phyloP scores from a whole-genome alignment of 2,797 vertebrate species.

The Valencia hispanica region DNA sequence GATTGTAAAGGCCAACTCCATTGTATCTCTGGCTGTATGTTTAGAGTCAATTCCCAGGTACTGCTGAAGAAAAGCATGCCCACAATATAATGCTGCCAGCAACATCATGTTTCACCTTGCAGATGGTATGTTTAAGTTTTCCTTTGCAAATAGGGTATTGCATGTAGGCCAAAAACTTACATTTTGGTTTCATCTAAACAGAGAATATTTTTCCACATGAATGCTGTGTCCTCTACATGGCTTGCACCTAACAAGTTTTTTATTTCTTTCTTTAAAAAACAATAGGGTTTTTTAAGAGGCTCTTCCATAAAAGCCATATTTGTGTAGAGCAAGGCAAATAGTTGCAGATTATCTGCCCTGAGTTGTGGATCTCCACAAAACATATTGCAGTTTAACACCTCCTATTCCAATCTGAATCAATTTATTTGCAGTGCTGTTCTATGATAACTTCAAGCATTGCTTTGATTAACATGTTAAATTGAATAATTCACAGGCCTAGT shows the following conservation, averaged over 20 bases:
- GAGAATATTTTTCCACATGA: not conserved
- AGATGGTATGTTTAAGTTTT: not conserved
- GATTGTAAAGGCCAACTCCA: too few relatives aligned
- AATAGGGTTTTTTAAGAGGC: too few relatives aligned
- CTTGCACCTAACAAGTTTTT: not conserved
- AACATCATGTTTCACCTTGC: too few relatives aligned
- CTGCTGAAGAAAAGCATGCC: not conserved
- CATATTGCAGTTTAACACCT: constrained; percentile 17
- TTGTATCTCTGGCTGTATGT: too few relatives aligned
- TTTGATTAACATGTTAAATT: not conserved
- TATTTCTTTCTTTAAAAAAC: too few relatives aligned
- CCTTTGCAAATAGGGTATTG: not conserved
- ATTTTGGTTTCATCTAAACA: not conserved
- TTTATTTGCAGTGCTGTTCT: constrained; percentile 1
- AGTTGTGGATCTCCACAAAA: not conserved
- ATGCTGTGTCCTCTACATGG: not conserved
- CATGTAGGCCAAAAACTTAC: not conserved
- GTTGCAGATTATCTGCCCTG: not conserved
- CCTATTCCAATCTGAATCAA: constrained; percentile 2
- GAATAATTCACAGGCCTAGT: constrained; percentile 1
- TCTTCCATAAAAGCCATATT: not conserved
- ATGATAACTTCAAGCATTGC: not conserved
- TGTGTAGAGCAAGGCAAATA: not conserved
- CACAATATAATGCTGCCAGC: not conserved
- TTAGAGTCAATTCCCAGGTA: not conserved